phyloP scores from a whole-genome alignment of 2,888 invertebrate genomes.

The Ceramica pisi region DNA sequence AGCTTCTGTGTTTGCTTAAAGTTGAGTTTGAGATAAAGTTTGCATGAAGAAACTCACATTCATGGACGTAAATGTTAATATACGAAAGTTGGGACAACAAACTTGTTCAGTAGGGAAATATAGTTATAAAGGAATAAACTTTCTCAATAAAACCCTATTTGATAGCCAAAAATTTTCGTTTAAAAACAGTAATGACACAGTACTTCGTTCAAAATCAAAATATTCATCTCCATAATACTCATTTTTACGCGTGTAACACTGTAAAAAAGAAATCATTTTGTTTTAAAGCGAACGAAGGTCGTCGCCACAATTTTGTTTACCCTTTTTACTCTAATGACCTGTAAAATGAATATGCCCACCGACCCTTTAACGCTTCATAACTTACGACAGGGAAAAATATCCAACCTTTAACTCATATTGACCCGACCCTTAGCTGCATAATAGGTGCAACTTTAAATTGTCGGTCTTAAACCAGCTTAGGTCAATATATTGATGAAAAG shows the following conservation, averaged over 20 bases:
- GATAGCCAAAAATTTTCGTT: background rate
- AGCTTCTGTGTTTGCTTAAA: constrained; percentile 26
- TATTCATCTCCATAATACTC: constrained; percentile 48
- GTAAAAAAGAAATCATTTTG: constrained; percentile 66
- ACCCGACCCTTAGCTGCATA: constrained; percentile 55
- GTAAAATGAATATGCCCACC: constrained; percentile 81
- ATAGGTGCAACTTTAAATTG: constrained; percentile 53
- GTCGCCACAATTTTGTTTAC: constrained; percentile 78
- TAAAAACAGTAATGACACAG: background rate
- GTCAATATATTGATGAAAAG: constrained; percentile 15
- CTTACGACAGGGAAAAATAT: constrained; percentile 76
- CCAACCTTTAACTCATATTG: constrained; percentile 68
- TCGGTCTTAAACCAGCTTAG: constrained; percentile 4
- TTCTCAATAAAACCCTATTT: background rate
- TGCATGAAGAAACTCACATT: constrained; percentile 29
- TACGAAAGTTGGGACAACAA: constrained; percentile 14
- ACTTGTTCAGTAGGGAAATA: background rate
- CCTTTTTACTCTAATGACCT: constrained; percentile 86
- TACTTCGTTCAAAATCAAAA: constrained; percentile 25
- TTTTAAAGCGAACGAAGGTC: constrained; percentile 69
- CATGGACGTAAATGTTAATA: constrained; percentile 17
- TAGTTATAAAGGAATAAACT: background rate
- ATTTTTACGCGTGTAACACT: constrained; percentile 56
- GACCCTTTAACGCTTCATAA: constrained; percentile 79
- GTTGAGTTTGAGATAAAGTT: constrained; percentile 44